Evolutionary conservation across 37 sponge, comb jelly and placozoan species (phyloP).

Genomic region (Diacarnus erythraeanus): DNA sequence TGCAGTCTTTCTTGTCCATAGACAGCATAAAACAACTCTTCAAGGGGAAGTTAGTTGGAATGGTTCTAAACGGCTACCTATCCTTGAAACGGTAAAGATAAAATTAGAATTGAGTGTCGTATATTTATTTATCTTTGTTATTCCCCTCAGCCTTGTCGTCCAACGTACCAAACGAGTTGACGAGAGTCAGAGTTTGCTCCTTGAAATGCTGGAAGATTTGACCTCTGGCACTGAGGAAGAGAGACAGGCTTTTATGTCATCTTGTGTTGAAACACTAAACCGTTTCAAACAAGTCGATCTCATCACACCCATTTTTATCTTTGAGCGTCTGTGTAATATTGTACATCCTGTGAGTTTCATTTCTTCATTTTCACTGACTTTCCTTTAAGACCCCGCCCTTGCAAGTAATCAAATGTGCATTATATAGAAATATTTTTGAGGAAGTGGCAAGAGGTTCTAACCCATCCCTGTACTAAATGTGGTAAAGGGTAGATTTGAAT

Average conservation of each 20-base stretch:
- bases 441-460: too few relatives aligned
- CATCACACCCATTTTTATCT: slow-evolving; percentile 83
- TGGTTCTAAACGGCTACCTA: slow-evolving; percentile 87
- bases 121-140: too few relatives aligned
- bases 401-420: too few relatives aligned
- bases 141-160: slow-evolving; percentile 66
- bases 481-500: too few relatives aligned
- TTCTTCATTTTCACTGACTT: too few relatives aligned
- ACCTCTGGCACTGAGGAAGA: slow-evolving; percentile 89
- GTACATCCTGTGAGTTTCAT: slow-evolving; percentile 77
- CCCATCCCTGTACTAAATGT: too few relatives aligned
- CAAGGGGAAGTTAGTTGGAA: slow-evolving; percentile 78
- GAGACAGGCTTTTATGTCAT: slow-evolving; percentile 77
- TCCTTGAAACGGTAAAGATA: slow-evolving; percentile 70
- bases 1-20: slow-evolving; percentile 65
- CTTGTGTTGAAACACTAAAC: slow-evolving; percentile 81
- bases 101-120: not conserved
- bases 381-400: too few relatives aligned
- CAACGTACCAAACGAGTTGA: slow-evolving; percentile 91
- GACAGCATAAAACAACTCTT: slow-evolving; percentile 65
- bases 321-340: slow-evolving; percentile 87
- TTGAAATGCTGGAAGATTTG: slow-evolving; percentile 80
- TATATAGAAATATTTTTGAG: too few relatives aligned
- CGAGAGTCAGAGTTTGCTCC: slow-evolving; percentile 75
- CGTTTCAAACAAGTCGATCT: slow-evolving; percentile 63